Evolutionary conservation across 1,140 invertebrate species (phyloP).

Genomic region (Drosophila simulans): DNA sequence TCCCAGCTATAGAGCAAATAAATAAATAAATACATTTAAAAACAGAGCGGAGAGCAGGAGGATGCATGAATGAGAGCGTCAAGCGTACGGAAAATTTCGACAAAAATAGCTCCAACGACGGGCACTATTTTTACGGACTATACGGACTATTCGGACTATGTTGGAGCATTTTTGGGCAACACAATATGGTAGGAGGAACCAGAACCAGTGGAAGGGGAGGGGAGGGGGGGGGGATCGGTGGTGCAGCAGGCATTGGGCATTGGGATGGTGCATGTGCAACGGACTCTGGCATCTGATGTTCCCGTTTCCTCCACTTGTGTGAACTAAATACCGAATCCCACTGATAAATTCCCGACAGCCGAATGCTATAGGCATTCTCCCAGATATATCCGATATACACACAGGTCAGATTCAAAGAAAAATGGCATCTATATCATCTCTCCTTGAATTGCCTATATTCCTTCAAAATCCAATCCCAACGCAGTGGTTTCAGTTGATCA

Average conservation of each 20-base stretch:
- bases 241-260: background rate
- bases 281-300: constrained; percentile 38
- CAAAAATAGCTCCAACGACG: constrained; percentile 74
- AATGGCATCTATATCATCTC: background rate
- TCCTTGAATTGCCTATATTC: background rate
- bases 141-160: constrained; percentile 54
- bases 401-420: background rate
- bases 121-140: constrained; percentile 76
- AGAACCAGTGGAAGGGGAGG: background rate
- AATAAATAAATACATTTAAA: constrained; percentile 74
- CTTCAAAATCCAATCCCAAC: background rate
- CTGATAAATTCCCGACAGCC: constrained; percentile 11
- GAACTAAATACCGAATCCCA: constrained; percentile 48
- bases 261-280: constrained; percentile 35
- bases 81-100: constrained; percentile 77
- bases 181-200: constrained; percentile 10
- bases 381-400: constrained; percentile 23
- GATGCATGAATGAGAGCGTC: constrained; percentile 75
- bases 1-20: constrained; percentile 48
- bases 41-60: constrained; percentile 36
- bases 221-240: too few species aligned
- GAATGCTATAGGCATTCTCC: constrained; percentile 10
- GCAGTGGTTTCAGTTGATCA: constrained; percentile 11
- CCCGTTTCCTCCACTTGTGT: constrained; percentile 48
- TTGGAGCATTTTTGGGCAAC: constrained; percentile 65